Base-by-base conservation (phyloP, 2,113 vertebrate genomes). In the Orcinus orca region DNA sequence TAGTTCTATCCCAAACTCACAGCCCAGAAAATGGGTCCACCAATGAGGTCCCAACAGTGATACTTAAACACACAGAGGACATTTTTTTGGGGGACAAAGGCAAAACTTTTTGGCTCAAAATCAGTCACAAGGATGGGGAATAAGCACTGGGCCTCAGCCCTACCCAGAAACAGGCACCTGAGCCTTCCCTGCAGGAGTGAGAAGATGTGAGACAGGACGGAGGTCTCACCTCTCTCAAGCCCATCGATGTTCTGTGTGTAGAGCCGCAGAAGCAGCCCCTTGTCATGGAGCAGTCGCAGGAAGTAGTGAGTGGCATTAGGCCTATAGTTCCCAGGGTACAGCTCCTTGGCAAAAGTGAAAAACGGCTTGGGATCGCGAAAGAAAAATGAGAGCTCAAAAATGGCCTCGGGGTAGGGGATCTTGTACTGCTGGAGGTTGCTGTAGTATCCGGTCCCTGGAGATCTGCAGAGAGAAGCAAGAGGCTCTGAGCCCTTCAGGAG, bases 201-300 rank as follows among this genome's bases (percentile, higher is more conserved):
- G 55, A 41, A 0, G 8, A 1, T 5, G 20, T 36, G 33, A 4
- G 5, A 20, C 4, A 18, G 12, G 29, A 33, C 3, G 7, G 12
- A 41, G 29, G 31, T 55, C 99, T 95, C 97, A 99, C 99, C 94
- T 98, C 99, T 98, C 96, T 99, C 99, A 36, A 99, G 98, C 26
- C 99, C 99, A 0, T 99, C 99, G 0, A 99, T 99, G 95, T 99
- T 99, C 98, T 99, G 99, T 0, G 99, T 99, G 95, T 99, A 99
- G 98, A 99, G 99, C 86, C 99, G 98, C 92, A 99, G 99, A 0
- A 99, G 99, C 86, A 99, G 99, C 18, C 98, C 98, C 97, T 99
- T 99, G 94, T 99, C 96, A 0, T 99, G 99, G 2, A 99, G 99
- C 67, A 99, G 98, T 0, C 99, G 98, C 0, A 99, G 98, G 96